Evolutionary conservation across 2,888 invertebrate species (phyloP), one percentile per base, ranked within the genome.

Genomic region (Seira musarum): DNA sequence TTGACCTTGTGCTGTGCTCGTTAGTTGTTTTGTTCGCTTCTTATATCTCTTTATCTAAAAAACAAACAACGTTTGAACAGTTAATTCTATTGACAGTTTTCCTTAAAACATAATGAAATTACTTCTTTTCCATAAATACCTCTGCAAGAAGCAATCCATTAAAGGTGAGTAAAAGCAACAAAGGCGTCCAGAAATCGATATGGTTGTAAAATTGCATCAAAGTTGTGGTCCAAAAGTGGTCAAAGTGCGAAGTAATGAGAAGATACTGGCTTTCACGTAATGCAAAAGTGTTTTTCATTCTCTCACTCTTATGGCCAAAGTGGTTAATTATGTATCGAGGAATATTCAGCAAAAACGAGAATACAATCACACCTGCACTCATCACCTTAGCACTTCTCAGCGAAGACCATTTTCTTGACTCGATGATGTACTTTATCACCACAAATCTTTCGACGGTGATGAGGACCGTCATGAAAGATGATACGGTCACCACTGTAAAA

Each of bases 131-230:
- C 13, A 40, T 13, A 40, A 40, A 40, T 40, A 69, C 25, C 57
- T 69, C 24, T 21, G 49, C 24, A 35, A 19, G 73, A 21, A 78
- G 35, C 8, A 78, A 22, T 8, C 66, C 49, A 46, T 78, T 71
- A 13, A 79, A 71, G 25, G 73, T 10, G 0, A 79, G 22, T 2
- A 79, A 64, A 13, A 73, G 63, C 2, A 72, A 68, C 19, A 79
- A 53, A 2, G 73, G 79, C 25, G 68, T 25, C 79, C 79, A 79
- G 40, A 79, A 73, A 17, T 79, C 79, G 25, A 79, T 68, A 30
- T 64, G 53, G 35, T 79, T 61, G 63, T 71, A 72, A 61, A 78
- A 71, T 60, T 61, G 67, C 8, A 66, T 66, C 13, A 40, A 30
- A 0, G 35, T 25, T 0, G 24, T 19, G 19, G 71, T 72, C 71